Evolutionary conservation across 1,140 invertebrate species (phyloP).

Genomic region (Pseudomyrmex concolor): DNA sequence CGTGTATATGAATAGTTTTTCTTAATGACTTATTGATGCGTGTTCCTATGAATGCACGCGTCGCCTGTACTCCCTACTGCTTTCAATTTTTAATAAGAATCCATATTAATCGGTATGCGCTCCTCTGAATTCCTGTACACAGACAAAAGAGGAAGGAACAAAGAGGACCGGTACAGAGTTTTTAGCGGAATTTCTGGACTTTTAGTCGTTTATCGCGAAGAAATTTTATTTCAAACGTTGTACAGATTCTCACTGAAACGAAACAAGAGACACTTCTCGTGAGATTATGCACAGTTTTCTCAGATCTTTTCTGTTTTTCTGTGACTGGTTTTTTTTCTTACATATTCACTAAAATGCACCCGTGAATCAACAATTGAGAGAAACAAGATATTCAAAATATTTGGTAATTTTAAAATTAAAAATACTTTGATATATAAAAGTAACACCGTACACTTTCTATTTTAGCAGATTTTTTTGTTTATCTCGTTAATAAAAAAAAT

Average conservation of each 20-base stretch:
- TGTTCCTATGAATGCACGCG: constrained; percentile 2
- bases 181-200: constrained; percentile 16
- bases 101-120: constrained; percentile 16
- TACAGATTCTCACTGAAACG: constrained; percentile 2
- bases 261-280: constrained; percentile 2
- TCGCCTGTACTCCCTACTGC: constrained; percentile 75
- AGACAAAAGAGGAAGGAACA: neutral
- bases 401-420: neutral
- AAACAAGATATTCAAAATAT: neutral
- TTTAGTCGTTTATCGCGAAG: constrained; percentile 49
- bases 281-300: neutral
- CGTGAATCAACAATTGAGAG: neutral
- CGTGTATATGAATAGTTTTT: constrained; percentile 32
- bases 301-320: neutral
- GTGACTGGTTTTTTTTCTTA: neutral
- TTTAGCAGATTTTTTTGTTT: neutral
- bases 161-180: neutral
- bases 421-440: neutral
- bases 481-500: neutral
- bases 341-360: neutral
- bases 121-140: constrained; percentile 45
- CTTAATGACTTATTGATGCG: constrained; percentile 26
- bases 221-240: constrained; percentile 19
- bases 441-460: neutral
- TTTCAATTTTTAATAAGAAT: constrained; percentile 75